Conservation (phyloP, 2,888 invertebrate species). For the Acronicta psi region DNA sequence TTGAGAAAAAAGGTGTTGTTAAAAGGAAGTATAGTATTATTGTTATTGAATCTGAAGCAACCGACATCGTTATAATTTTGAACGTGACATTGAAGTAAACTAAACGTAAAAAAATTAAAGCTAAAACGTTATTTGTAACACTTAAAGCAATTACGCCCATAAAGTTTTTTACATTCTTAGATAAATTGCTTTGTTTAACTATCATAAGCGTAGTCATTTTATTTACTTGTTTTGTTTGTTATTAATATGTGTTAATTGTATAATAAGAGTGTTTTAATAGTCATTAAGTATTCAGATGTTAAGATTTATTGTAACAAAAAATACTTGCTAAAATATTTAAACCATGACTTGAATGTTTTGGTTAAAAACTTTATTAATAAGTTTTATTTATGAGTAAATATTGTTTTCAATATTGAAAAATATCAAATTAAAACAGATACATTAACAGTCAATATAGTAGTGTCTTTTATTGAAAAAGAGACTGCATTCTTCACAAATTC, state of each 20-base stretch:
- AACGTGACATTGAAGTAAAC: constrained; percentile 39
- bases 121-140: constrained; percentile 53
- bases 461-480: too few species aligned
- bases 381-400: too few species aligned
- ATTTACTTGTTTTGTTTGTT: constrained; percentile 39
- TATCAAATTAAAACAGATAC: too few species aligned
- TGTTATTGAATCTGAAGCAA: constrained; percentile 6
- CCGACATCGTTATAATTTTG: constrained; percentile 26
- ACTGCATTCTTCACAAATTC: too few species aligned
- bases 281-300: too few species aligned
- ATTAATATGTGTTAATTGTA: constrained; percentile 21
- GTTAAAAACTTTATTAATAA: too few species aligned
- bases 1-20: too few species aligned
- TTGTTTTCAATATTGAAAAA: too few species aligned
- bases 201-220: constrained; percentile 30
- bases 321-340: too few species aligned
- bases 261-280: constrained; percentile 9
- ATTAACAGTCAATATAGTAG: too few species aligned
- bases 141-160: constrained; percentile 48
- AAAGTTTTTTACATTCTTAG: constrained; percentile 38
- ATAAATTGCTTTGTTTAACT: constrained; percentile 47
- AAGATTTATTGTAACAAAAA: too few species aligned
- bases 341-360: too few species aligned
- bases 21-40: constrained; percentile 8
- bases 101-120: constrained; percentile 40